Evolutionary conservation across 2,113 vertebrate species (phyloP).

Genomic region (Trinectes maculatus): DNA sequence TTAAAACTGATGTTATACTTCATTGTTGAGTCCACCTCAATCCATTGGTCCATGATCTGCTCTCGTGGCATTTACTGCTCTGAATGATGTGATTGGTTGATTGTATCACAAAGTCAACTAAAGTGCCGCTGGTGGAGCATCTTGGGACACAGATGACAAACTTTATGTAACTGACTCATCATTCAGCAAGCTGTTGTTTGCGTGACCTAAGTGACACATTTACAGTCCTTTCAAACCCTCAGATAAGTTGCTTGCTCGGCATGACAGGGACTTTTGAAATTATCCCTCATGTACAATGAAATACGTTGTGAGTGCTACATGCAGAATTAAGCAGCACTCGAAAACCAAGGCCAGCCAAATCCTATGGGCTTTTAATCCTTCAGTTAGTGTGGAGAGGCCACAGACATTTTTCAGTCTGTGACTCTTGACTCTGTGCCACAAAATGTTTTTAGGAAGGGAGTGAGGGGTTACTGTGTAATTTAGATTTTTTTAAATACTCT

Average conservation of each 20-base stretch:
- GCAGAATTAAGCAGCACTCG: slow-evolving; percentile 58
- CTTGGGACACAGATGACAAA: slow-evolving; percentile 24
- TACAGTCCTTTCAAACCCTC: slow-evolving; percentile 22
- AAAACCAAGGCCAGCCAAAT: slow-evolving; percentile 62
- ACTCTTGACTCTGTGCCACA: slow-evolving; percentile 30
- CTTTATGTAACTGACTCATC: slow-evolving; percentile 16
- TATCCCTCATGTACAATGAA: slow-evolving; percentile 63
- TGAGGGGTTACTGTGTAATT: slow-evolving; percentile 12
- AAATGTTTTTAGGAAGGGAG: neutral
- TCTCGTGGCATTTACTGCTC: neutral
- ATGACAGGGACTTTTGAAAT: slow-evolving; percentile 50
- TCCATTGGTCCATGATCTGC: neutral
- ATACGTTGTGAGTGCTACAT: slow-evolving; percentile 66
- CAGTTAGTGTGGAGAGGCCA: slow-evolving; percentile 24
- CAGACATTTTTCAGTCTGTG: slow-evolving; percentile 21
- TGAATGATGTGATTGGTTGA: neutral
- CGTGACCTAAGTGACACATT: slow-evolving; percentile 32
- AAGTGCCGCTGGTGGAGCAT: slow-evolving; percentile 14
- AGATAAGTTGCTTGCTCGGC: slow-evolving; percentile 34
- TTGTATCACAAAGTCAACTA: neutral
- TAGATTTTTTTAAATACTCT: slow-evolving; percentile 7
- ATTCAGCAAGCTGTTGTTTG: slow-evolving; percentile 20
- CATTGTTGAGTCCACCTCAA: neutral
- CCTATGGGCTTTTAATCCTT: slow-evolving; percentile 53
- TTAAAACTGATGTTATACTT: neutral